A percentile compares a stretch with the other conserved stretches of the same genome.
Evolutionary conservation across 2,113 vertebrate species (phyloP).

Genomic region (Labeo rohita): DNA sequence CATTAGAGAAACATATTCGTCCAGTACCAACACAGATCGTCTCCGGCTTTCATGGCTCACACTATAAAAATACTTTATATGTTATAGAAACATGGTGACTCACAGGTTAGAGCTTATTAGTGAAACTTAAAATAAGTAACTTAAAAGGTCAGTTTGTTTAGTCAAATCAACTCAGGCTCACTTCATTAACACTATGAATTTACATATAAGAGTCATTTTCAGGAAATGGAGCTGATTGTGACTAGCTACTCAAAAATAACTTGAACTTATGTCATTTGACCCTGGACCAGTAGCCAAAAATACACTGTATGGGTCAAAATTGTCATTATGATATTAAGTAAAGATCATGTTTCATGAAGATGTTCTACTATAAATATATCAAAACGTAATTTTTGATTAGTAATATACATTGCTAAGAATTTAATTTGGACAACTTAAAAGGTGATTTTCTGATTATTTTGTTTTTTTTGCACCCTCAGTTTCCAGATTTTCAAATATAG

Average conservation of each 20-base stretch:
- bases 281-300: no score
- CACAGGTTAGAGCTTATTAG: not conserved
- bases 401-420: no score
- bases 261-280: not conserved
- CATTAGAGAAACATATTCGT: not conserved
- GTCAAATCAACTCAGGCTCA: not conserved
- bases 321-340: no score
- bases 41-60: not conserved
- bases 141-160: not conserved
- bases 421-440: no score
- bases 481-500: no score
- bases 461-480: no score
- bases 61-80: not conserved
- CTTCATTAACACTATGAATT: not conserved
- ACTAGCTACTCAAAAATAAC: not conserved
- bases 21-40: not conserved
- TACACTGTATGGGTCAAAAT: no score
- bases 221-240: no score
- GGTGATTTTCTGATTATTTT: no score
- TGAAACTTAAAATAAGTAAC: not conserved
- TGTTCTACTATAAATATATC: no score
- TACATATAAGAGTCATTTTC: not conserved
- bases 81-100: not conserved
- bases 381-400: no score
- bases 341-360: no score